These are phyloP conservation scores for Rotaria socialis DNA, from an alignment of 2,888 invertebrate species.

Conservation along the genomic window DNA sequence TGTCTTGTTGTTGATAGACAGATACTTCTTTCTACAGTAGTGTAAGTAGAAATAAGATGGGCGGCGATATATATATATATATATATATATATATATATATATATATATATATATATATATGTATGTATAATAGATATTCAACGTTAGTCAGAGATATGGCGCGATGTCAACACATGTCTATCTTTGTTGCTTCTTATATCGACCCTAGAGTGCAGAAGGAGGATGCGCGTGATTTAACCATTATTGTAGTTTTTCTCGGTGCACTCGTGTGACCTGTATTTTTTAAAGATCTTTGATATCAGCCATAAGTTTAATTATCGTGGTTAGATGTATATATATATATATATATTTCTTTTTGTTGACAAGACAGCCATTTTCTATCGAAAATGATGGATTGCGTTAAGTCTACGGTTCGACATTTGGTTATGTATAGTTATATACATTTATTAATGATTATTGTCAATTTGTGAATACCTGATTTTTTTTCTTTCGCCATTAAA, in stretches of 20 bases:
- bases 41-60: not conserved
- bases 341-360: not conserved
- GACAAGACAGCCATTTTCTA: not conserved
- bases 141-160: not conserved
- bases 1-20: not conserved
- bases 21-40: not conserved
- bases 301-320: not conserved
- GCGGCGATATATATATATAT: not conserved
- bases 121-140: not conserved
- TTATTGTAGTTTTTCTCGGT: too few relatives aligned
- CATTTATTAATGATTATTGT: not conserved
- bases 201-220: too few relatives aligned
- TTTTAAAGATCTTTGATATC: not conserved
- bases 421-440: not conserved
- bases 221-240: too few relatives aligned
- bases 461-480: not conserved
- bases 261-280: rapidly evolving
- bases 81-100: too few relatives aligned
- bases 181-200: not conserved
- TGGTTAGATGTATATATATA: not conserved
- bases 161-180: not conserved
- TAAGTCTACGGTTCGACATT: not conserved
- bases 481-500: not conserved
- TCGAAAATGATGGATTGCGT: conserved; percentile 4
- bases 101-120: not conserved